A percentile compares a stretch with the other conserved stretches of the same genome.
Conservation (phyloP, 2,113 vertebrate genomes). For the Loxodonta africana region DNA sequence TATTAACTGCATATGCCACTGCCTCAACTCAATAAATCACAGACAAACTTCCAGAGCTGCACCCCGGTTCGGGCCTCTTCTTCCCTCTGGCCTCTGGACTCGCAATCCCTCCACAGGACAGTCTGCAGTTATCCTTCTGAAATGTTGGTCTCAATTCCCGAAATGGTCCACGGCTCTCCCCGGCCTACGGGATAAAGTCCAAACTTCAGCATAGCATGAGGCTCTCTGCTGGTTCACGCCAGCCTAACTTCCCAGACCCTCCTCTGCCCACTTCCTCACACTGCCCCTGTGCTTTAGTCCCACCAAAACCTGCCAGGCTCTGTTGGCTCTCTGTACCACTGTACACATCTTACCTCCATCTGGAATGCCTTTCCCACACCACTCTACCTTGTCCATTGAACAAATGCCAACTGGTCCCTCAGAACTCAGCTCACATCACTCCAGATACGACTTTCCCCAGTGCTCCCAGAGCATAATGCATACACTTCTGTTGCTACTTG, state of each 20-base stretch:
- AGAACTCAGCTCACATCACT: neutral
- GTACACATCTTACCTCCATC: neutral
- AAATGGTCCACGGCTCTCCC: neutral
- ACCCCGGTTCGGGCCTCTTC: neutral
- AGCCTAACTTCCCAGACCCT: neutral
- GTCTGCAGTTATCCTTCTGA: neutral
- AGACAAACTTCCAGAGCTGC: neutral
- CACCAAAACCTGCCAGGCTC: neutral
- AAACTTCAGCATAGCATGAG: neutral
- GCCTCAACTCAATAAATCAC: neutral
- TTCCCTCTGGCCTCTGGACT: neutral
- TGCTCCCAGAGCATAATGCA: no score
- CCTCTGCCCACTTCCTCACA: neutral
- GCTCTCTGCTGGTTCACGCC: neutral
- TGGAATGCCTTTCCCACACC: no score
- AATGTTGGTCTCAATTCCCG: neutral
- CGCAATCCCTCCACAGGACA: neutral
- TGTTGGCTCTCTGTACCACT: neutral
- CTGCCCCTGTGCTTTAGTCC: neutral
- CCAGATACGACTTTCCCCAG: neutral
- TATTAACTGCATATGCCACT: accelerated
- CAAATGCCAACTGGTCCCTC: neutral
- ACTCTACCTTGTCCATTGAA: neutral
- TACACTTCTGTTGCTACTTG: neutral
- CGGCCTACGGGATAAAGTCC: neutral